Evolutionary conservation across 1,140 invertebrate genomes (phyloP).

Genomic region (Ctenoplectra terminalis): DNA sequence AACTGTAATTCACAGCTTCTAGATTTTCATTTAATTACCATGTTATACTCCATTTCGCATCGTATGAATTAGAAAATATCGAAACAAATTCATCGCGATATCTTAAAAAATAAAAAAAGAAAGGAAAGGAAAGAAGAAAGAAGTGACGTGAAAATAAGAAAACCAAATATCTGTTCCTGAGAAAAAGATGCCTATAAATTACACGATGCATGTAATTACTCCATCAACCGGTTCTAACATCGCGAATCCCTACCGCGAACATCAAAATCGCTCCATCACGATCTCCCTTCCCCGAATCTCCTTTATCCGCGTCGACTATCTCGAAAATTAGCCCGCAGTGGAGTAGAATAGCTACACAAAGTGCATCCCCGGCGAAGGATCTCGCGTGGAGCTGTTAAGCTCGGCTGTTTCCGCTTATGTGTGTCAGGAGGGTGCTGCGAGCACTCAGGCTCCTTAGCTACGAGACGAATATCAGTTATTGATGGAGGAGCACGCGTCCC

Average conservation of each 20-base stretch:
- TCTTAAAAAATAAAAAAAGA: no score
- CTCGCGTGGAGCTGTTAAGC: background rate
- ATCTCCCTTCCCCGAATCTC: background rate
- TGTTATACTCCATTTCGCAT: no score
- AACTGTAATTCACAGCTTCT: no score
- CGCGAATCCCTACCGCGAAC: no score
- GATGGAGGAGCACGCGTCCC: slow-evolving; percentile 54
- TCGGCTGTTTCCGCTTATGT: slow-evolving; percentile 49
- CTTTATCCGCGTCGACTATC: slow-evolving; percentile 19
- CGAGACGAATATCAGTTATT: slow-evolving; percentile 75
- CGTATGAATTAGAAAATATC: no score
- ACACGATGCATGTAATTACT: background rate
- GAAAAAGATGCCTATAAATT: background rate
- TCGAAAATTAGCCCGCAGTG: slow-evolving; percentile 20
- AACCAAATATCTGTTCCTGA: no score
- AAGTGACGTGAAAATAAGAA: no score
- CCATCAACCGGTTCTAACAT: background rate
- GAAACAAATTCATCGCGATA: no score
- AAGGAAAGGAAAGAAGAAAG: no score
- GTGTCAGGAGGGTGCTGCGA: slow-evolving; percentile 65
- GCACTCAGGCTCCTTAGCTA: slow-evolving; percentile 59
- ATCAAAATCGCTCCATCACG: background rate
- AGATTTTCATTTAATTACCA: no score
- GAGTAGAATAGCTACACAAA: background rate
- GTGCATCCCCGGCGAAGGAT: slow-evolving; percentile 24